Base-by-base conservation (phyloP, 1,140 invertebrate genomes). In the Papilio dardanus region DNA sequence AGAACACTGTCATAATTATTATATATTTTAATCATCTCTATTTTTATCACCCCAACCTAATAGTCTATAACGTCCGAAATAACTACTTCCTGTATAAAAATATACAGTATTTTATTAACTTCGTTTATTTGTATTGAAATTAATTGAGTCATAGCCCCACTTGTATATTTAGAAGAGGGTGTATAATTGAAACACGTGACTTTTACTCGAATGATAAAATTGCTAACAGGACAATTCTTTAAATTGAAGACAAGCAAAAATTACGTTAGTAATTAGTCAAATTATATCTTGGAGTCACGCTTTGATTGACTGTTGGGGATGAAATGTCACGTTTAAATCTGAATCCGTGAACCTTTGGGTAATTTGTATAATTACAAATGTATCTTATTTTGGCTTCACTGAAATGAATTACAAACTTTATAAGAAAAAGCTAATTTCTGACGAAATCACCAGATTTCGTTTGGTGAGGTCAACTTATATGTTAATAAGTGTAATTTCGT, bases 101-200 rank as follows among this genome's bases (percentile, higher is more conserved):
- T 28, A 62, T 28, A 50, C 21, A 16, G 8, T 3, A 62, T 28
- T 28, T 62, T 62, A 62, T 62, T 62, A 14, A 62, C 54, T 28
- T 62, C 24, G 12, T 62, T 62, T 19, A 46, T 62, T 62, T 62
- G 54, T 62, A 62, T 62, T 62, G 3, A 62, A 30, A 62, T 30
- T 62, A 62, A 62, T 62, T 62, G 54, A 62, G 54, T 62, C 54
- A 62, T 62, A 62, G 54, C 54, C 54, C 54, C 54, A 30, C 54
- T 62, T 62, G 54, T 58, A 58, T 62, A 69, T 69, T 69, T 42
- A 42, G 21, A 19, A 8, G 35, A 67, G 67, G 67, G 67, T 69
- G 33, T 35, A 69, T 24, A 69, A 69, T 69, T 37, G 67, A 69
- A 69, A 69, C 67, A 40, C 67, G 67, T 69, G 67, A 69, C 67